Conservation (phyloP, 2,888 invertebrate species). For the Lepas anatifera region DNA sequence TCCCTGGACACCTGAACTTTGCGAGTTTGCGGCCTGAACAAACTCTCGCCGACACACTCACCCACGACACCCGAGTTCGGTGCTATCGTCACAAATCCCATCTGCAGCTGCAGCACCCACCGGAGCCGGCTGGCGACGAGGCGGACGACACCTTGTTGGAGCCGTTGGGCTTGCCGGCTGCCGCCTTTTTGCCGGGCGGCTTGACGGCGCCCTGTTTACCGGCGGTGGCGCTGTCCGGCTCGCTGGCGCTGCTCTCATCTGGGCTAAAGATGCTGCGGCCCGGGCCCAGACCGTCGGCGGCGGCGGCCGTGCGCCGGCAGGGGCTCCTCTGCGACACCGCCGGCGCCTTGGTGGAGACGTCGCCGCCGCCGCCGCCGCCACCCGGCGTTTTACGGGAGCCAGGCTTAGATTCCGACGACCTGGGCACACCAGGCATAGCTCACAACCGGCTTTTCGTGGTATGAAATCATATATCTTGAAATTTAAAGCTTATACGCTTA, state of each 20-base stretch:
- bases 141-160: slow-evolving; percentile 18
- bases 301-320: neutral
- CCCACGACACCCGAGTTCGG: too few relatives aligned
- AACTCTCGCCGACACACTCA: too few relatives aligned
- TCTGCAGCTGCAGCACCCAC: slow-evolving; percentile 17
- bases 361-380: neutral
- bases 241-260: slow-evolving; percentile 23
- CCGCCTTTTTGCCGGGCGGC: slow-evolving; percentile 17
- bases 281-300: neutral
- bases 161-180: slow-evolving; percentile 17
- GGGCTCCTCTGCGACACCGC: neutral
- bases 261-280: slow-evolving; percentile 21
- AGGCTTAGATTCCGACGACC: neutral
- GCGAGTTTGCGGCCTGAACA: too few relatives aligned
- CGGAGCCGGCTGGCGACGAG: slow-evolving; percentile 17
- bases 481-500: too few relatives aligned
- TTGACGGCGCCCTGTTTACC: slow-evolving; percentile 6
- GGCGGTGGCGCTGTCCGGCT: slow-evolving; percentile 16
- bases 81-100: too few relatives aligned
- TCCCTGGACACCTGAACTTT: too few relatives aligned
- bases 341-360: neutral
- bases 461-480: too few relatives aligned
- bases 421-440: too few relatives aligned
- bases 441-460: too few relatives aligned
- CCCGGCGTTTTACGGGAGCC: neutral